phyloP scores from a whole-genome alignment of 2,888 invertebrate species.

The Caenorhabditis sp. region DNA sequence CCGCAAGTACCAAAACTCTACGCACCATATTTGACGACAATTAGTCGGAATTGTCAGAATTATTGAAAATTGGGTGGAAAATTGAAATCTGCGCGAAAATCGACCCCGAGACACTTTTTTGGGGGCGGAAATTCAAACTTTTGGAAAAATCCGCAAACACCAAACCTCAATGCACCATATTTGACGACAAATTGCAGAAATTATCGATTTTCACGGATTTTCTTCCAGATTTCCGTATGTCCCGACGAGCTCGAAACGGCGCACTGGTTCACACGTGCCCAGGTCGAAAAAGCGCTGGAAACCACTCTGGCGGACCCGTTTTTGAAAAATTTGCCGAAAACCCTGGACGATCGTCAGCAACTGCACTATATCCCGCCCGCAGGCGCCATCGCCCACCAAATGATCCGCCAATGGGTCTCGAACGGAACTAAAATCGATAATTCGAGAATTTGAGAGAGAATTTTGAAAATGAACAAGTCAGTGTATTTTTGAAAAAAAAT shows the following conservation, averaged over 20 bases:
- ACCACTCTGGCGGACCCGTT: conserved; percentile 73
- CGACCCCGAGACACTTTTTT: too few relatives aligned
- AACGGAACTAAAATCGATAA: conserved; percentile 30
- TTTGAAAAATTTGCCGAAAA: conserved; percentile 65
- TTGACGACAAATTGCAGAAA: conserved; percentile 7
- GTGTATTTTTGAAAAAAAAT: too few relatives aligned
- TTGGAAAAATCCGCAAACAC: too few relatives aligned
- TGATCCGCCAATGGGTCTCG: conserved; percentile 84
- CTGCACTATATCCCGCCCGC: conserved; percentile 84
- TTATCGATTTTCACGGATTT: background rate
- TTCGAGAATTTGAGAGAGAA: conserved; percentile 14
- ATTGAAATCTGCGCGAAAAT: background rate
- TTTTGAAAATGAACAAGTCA: background rate
- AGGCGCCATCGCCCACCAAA: conserved; percentile 85
- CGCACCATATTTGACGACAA: too few relatives aligned
- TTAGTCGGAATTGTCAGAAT: too few relatives aligned
- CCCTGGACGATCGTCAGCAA: conserved; percentile 65
- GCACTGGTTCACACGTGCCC: conserved; percentile 85
- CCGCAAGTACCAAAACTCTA: too few relatives aligned
- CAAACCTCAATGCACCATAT: background rate
- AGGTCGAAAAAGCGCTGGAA: conserved; percentile 83
- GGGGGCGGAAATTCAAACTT: too few relatives aligned
- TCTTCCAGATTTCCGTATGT: conserved; percentile 83
- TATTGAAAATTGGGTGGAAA: too few relatives aligned
- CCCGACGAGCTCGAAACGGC: conserved; percentile 85